A percentile compares a stretch with the other conserved stretches of the same genome.
phyloP scores from a whole-genome alignment of 2,113 vertebrate genomes.

The Anguilla rostrata region DNA sequence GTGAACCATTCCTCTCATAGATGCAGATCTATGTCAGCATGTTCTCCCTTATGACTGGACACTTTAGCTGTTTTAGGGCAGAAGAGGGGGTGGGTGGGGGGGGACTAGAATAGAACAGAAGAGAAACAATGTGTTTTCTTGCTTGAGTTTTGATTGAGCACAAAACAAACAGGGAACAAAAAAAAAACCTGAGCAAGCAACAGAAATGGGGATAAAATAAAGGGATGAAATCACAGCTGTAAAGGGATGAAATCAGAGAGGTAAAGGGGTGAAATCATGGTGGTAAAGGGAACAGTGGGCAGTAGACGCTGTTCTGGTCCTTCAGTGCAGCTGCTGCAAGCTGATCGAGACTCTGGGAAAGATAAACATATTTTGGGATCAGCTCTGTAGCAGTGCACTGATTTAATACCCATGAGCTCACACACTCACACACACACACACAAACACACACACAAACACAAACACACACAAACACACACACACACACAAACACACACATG shows the following conservation, averaged over 20 bases:
- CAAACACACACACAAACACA: too few relatives aligned
- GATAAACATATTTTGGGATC: neutral
- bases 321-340: neutral
- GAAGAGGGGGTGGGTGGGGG: too few relatives aligned
- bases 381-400: neutral
- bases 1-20: neutral
- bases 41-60: neutral
- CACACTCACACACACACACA: neutral
- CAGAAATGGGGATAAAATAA: too few relatives aligned
- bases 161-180: neutral
- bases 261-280: too few relatives aligned
- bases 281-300: too few relatives aligned
- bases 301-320: too few relatives aligned
- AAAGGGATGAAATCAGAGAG: too few relatives aligned
- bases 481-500: too few relatives aligned
- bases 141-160: neutral
- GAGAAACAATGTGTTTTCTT: neutral
- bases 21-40: neutral
- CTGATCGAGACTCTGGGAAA: neutral
- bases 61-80: neutral
- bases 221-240: too few relatives aligned
- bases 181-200: neutral
- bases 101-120: neutral
- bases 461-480: neutral
- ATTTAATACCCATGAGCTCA: neutral